Base-by-base conservation (phyloP, 2,113 vertebrate species). In the Triplophysa tibetana region DNA sequence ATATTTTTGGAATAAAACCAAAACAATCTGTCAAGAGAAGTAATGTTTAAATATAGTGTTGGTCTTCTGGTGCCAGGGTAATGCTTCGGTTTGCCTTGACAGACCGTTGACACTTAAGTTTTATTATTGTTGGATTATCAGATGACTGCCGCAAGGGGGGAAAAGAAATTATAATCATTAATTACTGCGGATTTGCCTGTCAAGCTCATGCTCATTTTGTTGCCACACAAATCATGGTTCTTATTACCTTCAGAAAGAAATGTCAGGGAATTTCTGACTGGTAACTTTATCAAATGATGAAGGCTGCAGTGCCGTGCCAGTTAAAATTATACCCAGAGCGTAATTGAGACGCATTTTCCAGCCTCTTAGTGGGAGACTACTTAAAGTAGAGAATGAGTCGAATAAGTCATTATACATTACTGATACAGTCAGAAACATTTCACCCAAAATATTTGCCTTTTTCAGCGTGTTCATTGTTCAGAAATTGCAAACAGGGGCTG, bases 151-250 rank as follows among this genome's bases (percentile, higher is more conserved):
- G 88, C 86, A 82, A 68, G 87, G 89, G 92, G 88, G 91, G 90
- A 93, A 89, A 90, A 89, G 79, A 89, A 95, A 89, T 91, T 52
- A 94, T 94, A 93, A 89, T 88, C 89, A 93, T 95, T 93, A 93
- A 95, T 95, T 96, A 92, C 78, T 91, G 92, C 88, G 92, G 91
- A 92, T 91, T 90, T 87, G 84, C 89, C 88, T 88, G 91, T 94
- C 92, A 93, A 86, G 83, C 84, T 81, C 83, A 85, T 88, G 94
- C 91, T 94, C 95, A 93, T 92, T 94, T 89, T 93, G 85, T 89
- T 90, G 85, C 87, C 91, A 86, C 91, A 93, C 89, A 91, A 92
- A 93, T 92, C 90, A 85, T 88, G 87, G 73, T 84, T 91, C 79
- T 81, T 80, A 79, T 78, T 89, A 86, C 82, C 85, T 61, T 78